Evolutionary conservation across 2,888 invertebrate species (phyloP), one percentile per base, ranked within the genome.

Genomic region (Octodonta nipae): DNA sequence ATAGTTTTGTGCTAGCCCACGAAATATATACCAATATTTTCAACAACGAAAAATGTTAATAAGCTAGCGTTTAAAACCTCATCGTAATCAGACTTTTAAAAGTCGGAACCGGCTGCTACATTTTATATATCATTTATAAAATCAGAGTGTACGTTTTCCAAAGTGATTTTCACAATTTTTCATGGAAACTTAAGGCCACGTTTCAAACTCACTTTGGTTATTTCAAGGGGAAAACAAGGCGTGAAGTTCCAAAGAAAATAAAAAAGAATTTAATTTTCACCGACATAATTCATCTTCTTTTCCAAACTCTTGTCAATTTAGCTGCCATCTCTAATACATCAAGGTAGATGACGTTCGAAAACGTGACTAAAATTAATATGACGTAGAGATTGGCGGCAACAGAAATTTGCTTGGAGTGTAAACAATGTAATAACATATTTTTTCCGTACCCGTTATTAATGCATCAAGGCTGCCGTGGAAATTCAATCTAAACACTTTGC

Each of bases 321-420:
- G 48, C 49, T 58, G 60, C 58, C 61, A 57, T 56, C 54, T 57
- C 54, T 55, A 59, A 61, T 61, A 59, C 56, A 58, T 61, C 61
- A 61, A 59, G 58, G 59, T 60, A 50, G 46, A 46, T 48, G 51
- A 46, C 47, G 50, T 45, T 45, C 42, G 47, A 41, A 47, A 49
- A 57, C 59, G 60, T 60, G 60, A 59, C 60, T 56, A 50, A 61
- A 61, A 61, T 60, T 59, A 60, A 60, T 60, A 56, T 52, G 52
- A 50, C 48, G 54, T 54, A 52, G 48, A 50, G 49, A 44, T 42
- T 44, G 43, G 42, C 44, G 40, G 41, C 39, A 39, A 45, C 38
- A 40, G 43, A 40, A 40, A 50, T 48, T 50, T 48, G 49, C 50
- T 49, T 49, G 44, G 35, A 45, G 47, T 44, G 51, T 52, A 54